These are phyloP conservation scores for Mola mola DNA, from an alignment of 2,113 vertebrate species.

Conservation along the genomic window DNA sequence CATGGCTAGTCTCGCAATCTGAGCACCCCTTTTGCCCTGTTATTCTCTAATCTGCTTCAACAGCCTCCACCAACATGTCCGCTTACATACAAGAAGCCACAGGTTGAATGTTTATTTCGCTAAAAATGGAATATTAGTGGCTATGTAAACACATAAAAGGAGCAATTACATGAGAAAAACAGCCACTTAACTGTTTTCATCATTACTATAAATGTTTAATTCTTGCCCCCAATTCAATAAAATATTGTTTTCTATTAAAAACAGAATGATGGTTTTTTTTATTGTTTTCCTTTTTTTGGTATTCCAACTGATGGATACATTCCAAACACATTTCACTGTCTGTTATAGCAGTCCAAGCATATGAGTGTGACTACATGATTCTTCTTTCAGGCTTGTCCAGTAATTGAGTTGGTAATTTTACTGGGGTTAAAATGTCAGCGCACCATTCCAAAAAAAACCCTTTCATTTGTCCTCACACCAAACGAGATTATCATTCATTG, in stretches of 20 bases:
- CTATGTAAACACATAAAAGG: conserved; percentile 2
- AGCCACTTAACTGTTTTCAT: too few species aligned
- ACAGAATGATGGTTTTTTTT: neutral
- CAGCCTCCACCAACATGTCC: conserved; percentile 26
- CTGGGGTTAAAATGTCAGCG: conserved; percentile 70
- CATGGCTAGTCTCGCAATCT: conserved; percentile 71
- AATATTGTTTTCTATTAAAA: too few species aligned
- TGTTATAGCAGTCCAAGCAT: neutral
- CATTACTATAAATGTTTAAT: too few species aligned
- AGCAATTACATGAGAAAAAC: too few species aligned
- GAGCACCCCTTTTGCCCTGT: conserved; percentile 56
- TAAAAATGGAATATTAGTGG: too few species aligned
- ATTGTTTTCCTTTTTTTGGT: neutral
- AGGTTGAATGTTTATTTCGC: conserved; percentile 58
- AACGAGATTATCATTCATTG: conserved; percentile 63
- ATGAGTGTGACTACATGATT: conserved; percentile 17
- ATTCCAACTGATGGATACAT: conserved; percentile 1
- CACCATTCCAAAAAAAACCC: conserved; percentile 30
- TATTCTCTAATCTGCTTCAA: conserved; percentile 38
- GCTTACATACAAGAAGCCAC: conserved; percentile 49
- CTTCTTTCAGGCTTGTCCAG: conserved; percentile 36
- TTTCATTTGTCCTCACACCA: conserved; percentile 53
- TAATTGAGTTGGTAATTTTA: conserved; percentile 43
- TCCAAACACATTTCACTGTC: conserved; percentile 9
- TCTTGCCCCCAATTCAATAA: too few species aligned